Base-by-base conservation (phyloP, 2,113 vertebrate species). In the Nicator chloris region DNA sequence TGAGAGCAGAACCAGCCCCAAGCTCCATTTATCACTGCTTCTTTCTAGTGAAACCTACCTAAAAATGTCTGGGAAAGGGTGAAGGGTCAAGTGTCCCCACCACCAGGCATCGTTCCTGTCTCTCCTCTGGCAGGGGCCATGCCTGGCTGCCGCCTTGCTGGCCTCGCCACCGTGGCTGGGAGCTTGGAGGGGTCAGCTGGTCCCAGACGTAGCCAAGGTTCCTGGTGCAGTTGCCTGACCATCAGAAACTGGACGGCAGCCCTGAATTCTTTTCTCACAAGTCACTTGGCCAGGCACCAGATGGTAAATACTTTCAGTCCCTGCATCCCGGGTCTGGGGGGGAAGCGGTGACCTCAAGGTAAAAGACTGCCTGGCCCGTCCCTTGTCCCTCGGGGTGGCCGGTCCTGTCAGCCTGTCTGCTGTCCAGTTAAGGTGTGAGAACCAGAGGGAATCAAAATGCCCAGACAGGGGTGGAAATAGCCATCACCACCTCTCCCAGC, bases 221-320 rank as follows among this genome's bases (percentile, higher is more conserved):
- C 79, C 88, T 91, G 86, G 23, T 90, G 86, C 44, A 60, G 86
- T 85, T 90, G 88, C 95, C 96, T 95, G 94, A 78, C 86, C 80
- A 88, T 94, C 90, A 86, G 80, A 88, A 94, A 37, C 92, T 97
- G 96, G 95, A 95, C 7, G 5, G n/a, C 94, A 96, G 92, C 93
- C 94, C 83, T 53, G 86, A 96, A 97, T 97, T 97, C 95, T 95
- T 97, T 96, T 96, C 95, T 96, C 22, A 1, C 90, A 96, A 96
- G 95, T 96, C 95, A 96, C 86, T 95, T 96, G 95, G 95, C 89
- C 64, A 71, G 80, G 61, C 88, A 70, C 82, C 96, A 96, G 93
- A 44, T 95, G 96, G 87, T 96, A 94, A 96, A 96, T 97, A 61
- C 95, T 96, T 97, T 84, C 86, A 94, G 90, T 84, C 93, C 91